Conservation (phyloP, 2,888 invertebrate species). For the Nipponacmea schrenckii region DNA sequence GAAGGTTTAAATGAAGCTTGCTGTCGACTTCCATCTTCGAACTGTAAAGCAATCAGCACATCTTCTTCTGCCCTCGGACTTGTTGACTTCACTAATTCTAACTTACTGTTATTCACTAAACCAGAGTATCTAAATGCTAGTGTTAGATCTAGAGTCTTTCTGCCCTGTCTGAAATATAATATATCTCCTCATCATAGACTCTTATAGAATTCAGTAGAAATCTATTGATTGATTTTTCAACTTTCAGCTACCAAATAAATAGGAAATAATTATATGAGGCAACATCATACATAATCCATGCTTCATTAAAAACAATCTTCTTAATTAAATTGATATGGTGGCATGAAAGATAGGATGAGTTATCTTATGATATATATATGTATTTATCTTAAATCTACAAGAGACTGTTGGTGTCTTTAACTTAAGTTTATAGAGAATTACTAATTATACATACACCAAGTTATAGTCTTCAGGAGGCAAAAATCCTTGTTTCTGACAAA, state of each 20-base stretch:
- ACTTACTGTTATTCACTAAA: slow-evolving; percentile 87
- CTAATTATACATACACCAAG: slow-evolving; percentile 72
- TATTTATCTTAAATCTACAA: no score
- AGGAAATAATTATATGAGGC: no score
- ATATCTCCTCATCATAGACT: no score
- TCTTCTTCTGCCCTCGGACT: slow-evolving; percentile 72
- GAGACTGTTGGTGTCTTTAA: no score
- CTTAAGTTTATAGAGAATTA: neutral
- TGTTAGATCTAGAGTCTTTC: slow-evolving; percentile 81
- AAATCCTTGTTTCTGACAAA: slow-evolving; percentile 81
- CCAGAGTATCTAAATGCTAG: slow-evolving; percentile 85
- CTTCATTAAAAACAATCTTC: neutral
- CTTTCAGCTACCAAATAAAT: no score
- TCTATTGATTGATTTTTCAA: no score
- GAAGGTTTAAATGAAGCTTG: slow-evolving; percentile 73
- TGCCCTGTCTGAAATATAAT: slow-evolving; percentile 75
- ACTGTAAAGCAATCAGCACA: slow-evolving; percentile 81
- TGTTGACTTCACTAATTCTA: slow-evolving; percentile 83
- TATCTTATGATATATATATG: no score
- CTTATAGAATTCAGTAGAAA: no score
- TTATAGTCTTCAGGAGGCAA: slow-evolving; percentile 79
- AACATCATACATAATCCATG: no score
- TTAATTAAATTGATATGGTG: neutral
- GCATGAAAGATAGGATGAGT: neutral
- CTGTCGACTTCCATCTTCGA: slow-evolving; percentile 79